phyloP scores from a whole-genome alignment of 2,797 vertebrate genomes.

The Cheirogaleus major region DNA sequence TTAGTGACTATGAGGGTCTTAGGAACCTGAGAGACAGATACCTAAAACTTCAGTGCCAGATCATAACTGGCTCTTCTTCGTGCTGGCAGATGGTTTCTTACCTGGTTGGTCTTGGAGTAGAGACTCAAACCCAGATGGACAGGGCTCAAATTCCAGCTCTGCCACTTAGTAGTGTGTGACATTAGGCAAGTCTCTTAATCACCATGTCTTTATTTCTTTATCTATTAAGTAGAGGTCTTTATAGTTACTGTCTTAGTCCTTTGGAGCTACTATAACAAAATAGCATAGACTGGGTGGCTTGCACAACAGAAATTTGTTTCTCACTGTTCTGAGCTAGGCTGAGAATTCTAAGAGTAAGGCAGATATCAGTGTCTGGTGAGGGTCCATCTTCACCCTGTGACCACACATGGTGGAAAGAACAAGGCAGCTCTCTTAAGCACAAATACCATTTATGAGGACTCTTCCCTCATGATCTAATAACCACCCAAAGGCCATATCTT shows the following conservation, averaged over 20 bases:
- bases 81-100: background rate
- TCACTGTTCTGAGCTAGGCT: background rate
- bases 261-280: background rate
- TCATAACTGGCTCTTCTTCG: background rate
- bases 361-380: background rate
- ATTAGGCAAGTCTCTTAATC: background rate
- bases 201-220: background rate
- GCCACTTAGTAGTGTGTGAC: background rate
- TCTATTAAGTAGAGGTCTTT: background rate
- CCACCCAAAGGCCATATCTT: background rate
- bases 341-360: background rate
- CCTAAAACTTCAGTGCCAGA: background rate
- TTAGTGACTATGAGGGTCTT: background rate
- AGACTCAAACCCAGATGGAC: background rate
- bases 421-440: background rate
- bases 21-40: background rate
- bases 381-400: background rate
- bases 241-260: background rate
- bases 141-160: background rate
- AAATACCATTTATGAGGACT: background rate
- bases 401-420: background rate
- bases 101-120: background rate
- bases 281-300: background rate
- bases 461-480: background rate
- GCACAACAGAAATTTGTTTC: background rate